Base-by-base conservation (phyloP, 1,140 invertebrate species). In the Papilio dardanus region DNA sequence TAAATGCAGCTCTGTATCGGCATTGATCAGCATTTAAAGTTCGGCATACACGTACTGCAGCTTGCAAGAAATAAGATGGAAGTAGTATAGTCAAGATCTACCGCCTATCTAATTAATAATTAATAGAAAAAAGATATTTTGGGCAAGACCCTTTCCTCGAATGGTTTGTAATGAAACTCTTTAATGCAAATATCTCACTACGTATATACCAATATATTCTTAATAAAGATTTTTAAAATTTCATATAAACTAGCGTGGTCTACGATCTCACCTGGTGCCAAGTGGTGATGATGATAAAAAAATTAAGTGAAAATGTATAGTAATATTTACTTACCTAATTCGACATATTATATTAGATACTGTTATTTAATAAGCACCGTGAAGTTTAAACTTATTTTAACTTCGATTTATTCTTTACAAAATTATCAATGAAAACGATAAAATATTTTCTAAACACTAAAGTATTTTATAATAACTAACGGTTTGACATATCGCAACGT, bases 381-480 rank as follows among this genome's bases (percentile, higher is more conserved):
- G 12, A 62, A 62, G 24, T 28, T 62, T 62, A 30, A 4, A 62
- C 54, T 30, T 62, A 62, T 28, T 30, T 62, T 30, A 62, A 62
- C 54, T 62, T 62, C 54, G 24, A 62, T 14, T 28, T 28, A 62
- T 62, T 62, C 46, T 50, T 62, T 14, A 62, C 54, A 62, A 10
- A 4, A 28, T 62, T 7, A 16, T 28, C 24, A 14, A 58, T 6
- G 21, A 58, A 28, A 62, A 30, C 2, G 30, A 62, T 62, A 14
- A 62, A 62, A 62, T 62, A 28, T 28, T 62, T 58, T 62, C 24
- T 28, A 62, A 62, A 62, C 24, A 28, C 30, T 3, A 46, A 30
- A 28, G 24, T 30, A 28, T 62, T 28, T 62, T 10, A 37, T 28
- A 28, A 62, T 62, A 30, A 62, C 50, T 24, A 24, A 54, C 19